Percentiles rank a stretch among this genome's conserved stretches.
These are phyloP conservation scores for Drosophila tsacasi DNA, from an alignment of 1,140 invertebrate species.

Conservation along the genomic window DNA sequence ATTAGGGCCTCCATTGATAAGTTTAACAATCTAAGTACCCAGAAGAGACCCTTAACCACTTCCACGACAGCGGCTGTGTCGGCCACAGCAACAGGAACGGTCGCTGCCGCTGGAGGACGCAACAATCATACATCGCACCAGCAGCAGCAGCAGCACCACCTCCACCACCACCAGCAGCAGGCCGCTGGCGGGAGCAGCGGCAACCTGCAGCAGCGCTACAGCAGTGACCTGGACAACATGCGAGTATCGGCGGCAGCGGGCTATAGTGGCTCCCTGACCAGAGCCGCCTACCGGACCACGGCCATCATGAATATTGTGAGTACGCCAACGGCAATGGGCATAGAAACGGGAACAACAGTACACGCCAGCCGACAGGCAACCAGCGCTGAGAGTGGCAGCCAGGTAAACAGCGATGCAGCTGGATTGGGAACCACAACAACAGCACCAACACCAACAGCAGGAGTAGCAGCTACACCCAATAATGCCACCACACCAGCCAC, in stretches of 20 bases:
- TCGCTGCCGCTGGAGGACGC: not conserved
- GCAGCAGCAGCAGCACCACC: not conserved
- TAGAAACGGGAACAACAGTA: not conserved
- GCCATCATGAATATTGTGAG: constrained; percentile 21
- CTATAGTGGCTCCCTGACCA: constrained; percentile 74
- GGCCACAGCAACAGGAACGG: not conserved
- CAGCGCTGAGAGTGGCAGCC: constrained; percentile 1
- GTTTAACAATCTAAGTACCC: constrained; percentile 78
- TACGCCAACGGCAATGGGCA: not conserved
- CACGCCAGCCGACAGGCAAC: constrained; percentile 3
- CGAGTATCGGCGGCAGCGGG: constrained; percentile 52
- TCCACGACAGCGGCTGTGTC: constrained; percentile 1
- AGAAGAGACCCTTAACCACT: constrained; percentile 40
- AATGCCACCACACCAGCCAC: constrained; percentile 21
- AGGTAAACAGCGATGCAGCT: constrained; percentile 38
- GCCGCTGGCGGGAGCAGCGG: constrained; percentile 58
- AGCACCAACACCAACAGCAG: not conserved
- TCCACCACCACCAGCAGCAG: not conserved
- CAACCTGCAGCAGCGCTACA: constrained; percentile 77
- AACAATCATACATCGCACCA: constrained; percentile 4
- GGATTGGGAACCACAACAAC: not conserved
- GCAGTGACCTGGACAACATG: constrained; percentile 66
- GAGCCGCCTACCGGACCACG: constrained; percentile 63
- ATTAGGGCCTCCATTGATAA: constrained; percentile 83
- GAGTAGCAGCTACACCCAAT: not conserved